These are phyloP conservation scores for Willowsia nigromaculata DNA, from an alignment of 2,888 invertebrate genomes.

Conservation along the genomic window DNA sequence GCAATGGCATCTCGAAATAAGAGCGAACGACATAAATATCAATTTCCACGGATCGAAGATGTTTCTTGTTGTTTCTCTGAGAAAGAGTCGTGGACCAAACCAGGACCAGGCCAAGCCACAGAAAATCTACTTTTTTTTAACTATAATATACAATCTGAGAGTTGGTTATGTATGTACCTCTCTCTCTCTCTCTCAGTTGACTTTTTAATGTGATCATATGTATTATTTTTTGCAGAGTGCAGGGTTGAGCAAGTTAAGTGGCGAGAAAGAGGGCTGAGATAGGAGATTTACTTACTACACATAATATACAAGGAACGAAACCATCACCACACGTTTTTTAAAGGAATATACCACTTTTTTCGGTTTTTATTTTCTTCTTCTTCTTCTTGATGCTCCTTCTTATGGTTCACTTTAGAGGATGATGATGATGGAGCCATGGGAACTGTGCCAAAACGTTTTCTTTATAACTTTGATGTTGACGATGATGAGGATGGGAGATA, in stretches of 20 bases:
- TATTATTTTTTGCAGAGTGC: conserved; percentile 16
- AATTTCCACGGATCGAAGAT: conserved; percentile 65
- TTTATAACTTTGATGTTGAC: conserved; percentile 31
- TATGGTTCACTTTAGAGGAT: conserved; percentile 15
- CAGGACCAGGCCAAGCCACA: conserved; percentile 16
- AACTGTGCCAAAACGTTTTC: conserved; percentile 69
- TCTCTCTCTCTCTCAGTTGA: conserved; percentile 1
- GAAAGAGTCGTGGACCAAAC: not conserved
- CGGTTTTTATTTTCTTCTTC: conserved; percentile 3
- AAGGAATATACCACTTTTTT: conserved; percentile 18
- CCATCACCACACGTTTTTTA: not conserved
- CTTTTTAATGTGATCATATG: conserved; percentile 27
- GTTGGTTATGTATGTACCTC: not conserved
- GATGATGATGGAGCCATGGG: conserved; percentile 73
- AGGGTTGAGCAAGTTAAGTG: conserved; percentile 27
- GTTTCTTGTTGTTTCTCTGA: conserved; percentile 8
- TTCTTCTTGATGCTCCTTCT: not conserved
- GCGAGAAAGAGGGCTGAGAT: not conserved
- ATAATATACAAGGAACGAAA: not conserved
- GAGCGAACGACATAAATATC: conserved; percentile 63
- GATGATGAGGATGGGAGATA: conserved; percentile 11
- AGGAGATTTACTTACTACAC: not conserved
- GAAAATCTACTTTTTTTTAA: not conserved
- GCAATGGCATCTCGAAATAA: conserved; percentile 16
- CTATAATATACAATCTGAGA: not conserved